Conservation (phyloP, 64 coral and sea anemone species). For the Montipora sp. region DNA sequence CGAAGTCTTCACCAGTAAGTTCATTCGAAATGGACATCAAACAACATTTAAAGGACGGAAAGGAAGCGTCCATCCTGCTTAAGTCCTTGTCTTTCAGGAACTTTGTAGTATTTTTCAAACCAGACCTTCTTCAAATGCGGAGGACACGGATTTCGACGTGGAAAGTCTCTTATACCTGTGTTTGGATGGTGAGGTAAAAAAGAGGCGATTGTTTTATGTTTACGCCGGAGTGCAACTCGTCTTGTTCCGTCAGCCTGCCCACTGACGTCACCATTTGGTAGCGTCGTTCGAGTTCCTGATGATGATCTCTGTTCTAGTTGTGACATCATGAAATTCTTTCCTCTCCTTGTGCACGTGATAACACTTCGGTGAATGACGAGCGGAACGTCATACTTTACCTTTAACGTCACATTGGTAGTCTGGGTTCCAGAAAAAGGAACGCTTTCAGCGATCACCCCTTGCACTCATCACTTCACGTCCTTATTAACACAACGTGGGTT, state of each 20-base stretch:
- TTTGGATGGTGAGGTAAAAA: too few species aligned
- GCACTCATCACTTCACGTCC: not conserved
- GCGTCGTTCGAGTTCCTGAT: too few species aligned
- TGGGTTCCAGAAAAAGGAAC: slow-evolving; percentile 9
- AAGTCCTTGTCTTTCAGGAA: not conserved
- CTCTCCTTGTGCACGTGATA: too few species aligned
- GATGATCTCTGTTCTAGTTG: too few species aligned
- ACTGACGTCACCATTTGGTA: too few species aligned
- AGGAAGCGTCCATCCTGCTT: not conserved
- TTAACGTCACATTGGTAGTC: not conserved
- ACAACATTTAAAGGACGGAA: not conserved
- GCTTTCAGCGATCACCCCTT: not conserved
- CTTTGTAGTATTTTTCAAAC: not conserved
- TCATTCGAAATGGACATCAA: slow-evolving; percentile 21
- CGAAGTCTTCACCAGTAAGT: not conserved
- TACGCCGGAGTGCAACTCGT: too few species aligned
- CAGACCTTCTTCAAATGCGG: not conserved
- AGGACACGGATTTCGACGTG: not conserved
- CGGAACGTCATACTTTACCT: too few species aligned
- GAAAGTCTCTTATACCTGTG: not conserved
- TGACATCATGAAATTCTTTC: too few species aligned
- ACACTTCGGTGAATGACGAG: too few species aligned
- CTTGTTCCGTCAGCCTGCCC: too few species aligned
- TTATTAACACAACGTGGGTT: slow-evolving; percentile 61
- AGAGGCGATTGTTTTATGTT: too few species aligned